Conservation (phyloP, 2,113 vertebrate species). For the Cyprichromis sp. region DNA sequence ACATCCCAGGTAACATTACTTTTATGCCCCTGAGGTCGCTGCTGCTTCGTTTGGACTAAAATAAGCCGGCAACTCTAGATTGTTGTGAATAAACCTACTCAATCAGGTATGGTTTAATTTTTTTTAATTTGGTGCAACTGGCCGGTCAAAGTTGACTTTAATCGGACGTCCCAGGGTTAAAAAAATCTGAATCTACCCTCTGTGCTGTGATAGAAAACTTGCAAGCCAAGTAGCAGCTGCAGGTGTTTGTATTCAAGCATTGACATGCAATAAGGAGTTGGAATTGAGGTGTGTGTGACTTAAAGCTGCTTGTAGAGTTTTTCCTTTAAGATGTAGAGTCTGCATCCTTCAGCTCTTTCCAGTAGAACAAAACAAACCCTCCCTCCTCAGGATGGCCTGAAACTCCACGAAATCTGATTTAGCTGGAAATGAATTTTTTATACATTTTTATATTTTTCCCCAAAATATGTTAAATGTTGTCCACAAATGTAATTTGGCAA, state of each 20-base stretch:
- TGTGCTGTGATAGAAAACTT: neutral
- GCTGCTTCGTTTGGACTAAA: neutral
- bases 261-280: neutral
- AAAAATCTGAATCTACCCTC: neutral
- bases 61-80: rapidly evolving
- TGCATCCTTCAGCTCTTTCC: neutral
- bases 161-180: rapidly evolving
- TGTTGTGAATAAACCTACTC: neutral
- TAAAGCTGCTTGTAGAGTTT: neutral
- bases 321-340: neutral
- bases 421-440: neutral
- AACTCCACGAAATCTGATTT: neutral
- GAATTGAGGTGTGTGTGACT: neutral
- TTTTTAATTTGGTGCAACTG: neutral
- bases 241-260: neutral
- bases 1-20: neutral
- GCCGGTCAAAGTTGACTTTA: neutral
- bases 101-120: neutral
- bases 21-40: rapidly evolving
- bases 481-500: neutral
- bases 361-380: neutral
- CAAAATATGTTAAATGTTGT: neutral
- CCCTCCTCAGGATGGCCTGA: no score
- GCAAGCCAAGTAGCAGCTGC: neutral
- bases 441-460: neutral